Conservation (phyloP, 2,888 invertebrate genomes). For the Tachystola acroxantha region DNA sequence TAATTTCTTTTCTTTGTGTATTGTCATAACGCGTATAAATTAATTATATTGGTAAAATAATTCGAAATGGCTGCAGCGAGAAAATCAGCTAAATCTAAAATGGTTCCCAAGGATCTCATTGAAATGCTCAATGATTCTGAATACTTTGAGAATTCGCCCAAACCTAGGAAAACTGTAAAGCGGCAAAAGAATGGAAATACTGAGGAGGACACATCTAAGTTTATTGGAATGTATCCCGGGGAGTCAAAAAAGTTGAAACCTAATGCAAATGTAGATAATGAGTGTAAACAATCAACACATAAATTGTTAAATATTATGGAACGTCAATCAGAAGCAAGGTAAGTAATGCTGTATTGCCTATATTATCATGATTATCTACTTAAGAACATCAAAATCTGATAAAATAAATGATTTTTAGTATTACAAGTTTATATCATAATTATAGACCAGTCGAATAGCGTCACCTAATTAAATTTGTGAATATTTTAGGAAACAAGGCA, state of each 20-base stretch:
- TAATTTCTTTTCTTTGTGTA: no score
- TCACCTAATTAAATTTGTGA: no score
- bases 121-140: constrained; percentile 46
- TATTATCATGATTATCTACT: no score
- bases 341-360: constrained; percentile 11
- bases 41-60: no score
- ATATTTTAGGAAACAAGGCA: constrained; percentile 46
- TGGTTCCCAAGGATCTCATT: constrained; percentile 38
- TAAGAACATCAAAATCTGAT: no score
- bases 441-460: no score
- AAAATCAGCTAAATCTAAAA: constrained; percentile 41
- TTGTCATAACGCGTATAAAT: no score
- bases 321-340: constrained; percentile 52
- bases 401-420: no score
- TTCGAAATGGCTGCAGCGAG: constrained; percentile 44
- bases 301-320: constrained; percentile 50
- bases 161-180: constrained; percentile 40
- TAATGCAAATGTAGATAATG: constrained; percentile 22
- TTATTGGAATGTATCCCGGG: constrained; percentile 36
- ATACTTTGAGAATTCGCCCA: constrained; percentile 42
- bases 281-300: constrained; percentile 42
- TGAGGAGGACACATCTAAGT: constrained; percentile 38
- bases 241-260: constrained; percentile 44
- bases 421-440: no score
- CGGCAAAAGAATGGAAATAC: constrained; percentile 27